Evolutionary conservation across 1,140 invertebrate genomes (phyloP).

Genomic region (Sinonovacula constricta): DNA sequence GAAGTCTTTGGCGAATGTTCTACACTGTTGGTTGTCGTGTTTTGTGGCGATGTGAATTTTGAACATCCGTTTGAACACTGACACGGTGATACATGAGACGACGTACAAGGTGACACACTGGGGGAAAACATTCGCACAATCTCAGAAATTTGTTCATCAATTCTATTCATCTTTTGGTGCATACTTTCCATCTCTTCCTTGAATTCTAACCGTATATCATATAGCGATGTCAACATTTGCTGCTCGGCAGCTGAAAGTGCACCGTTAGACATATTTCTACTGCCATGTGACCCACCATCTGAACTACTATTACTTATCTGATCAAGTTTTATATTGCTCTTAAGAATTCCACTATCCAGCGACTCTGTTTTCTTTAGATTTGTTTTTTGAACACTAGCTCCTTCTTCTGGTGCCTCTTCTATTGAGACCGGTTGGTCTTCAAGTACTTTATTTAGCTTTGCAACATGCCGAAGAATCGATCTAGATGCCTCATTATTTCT

Average conservation of each 20-base stretch:
- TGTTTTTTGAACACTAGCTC: slow-evolving; percentile 72
- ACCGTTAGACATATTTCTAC: slow-evolving; percentile 29
- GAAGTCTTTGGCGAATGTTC: slow-evolving; percentile 71
- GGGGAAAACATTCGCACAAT: slow-evolving; percentile 82
- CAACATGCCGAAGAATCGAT: slow-evolving; percentile 61
- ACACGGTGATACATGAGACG: slow-evolving; percentile 55
- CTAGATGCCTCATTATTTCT: slow-evolving; percentile 54
- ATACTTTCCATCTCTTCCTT: slow-evolving; percentile 91
- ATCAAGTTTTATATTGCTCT: slow-evolving; percentile 69
- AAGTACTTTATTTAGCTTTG: slow-evolving; percentile 71
- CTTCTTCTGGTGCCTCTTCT: slow-evolving; percentile 86
- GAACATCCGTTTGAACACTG: slow-evolving; percentile 50
- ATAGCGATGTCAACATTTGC: slow-evolving; percentile 89
- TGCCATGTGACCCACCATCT: slow-evolving; percentile 24
- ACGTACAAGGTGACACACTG: slow-evolving; percentile 66
- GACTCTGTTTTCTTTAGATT: slow-evolving; percentile 72
- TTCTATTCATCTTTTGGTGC: slow-evolving; percentile 88
- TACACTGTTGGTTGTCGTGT: slow-evolving; percentile 63
- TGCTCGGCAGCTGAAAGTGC: slow-evolving; percentile 80
- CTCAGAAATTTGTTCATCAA: slow-evolving; percentile 89
- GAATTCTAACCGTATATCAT: slow-evolving; percentile 92
- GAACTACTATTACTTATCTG: slow-evolving; percentile 60
- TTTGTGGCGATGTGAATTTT: slow-evolving; percentile 65
- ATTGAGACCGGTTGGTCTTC: slow-evolving; percentile 88
- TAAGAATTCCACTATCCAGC: slow-evolving; percentile 69